Base-by-base conservation (phyloP, 2,797 vertebrate species). In the Hephaestus fuliginosus region DNA sequence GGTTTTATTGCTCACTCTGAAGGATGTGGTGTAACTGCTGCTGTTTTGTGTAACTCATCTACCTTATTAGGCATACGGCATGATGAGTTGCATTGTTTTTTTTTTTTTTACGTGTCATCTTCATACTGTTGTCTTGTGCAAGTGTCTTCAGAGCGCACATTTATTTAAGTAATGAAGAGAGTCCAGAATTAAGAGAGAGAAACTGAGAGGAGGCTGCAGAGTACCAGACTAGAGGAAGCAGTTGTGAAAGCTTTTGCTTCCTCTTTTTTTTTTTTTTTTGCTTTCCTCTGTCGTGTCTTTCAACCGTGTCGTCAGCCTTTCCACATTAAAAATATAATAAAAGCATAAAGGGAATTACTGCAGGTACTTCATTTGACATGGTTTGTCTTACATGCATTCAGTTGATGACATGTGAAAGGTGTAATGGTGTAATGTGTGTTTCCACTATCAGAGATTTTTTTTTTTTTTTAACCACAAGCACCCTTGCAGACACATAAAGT, bases 1-100 rank as follows among this genome's bases (percentile, higher is more conserved):
- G 86, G 77, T 74, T 87, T 76, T 70, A 65, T 48, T 73, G 71
- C 69, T 87, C 61, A 39, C 28, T 79, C 56, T 73, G 15, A 64
- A 92, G 93, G 94, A 95, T 93, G 94, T 94, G 95, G 94, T 91
- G 33, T 89, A 95, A 95, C 95, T 87, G 93, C 76, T 75, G 93
- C 76, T 75, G 43, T 83, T 74, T 30, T 15, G 53, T 14, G 49
- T 14, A 53, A 13, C 66, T 69, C 33, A 25, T 68, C 39, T 61
- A 15, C 48, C 63, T 66, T 76, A 52, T 76, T 15, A 11, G 58
- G 39, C n/a, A 39, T 41, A 28, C 12, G 33, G 63, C 22, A 17
- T 57, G 12, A n/a, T 10, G 28, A 36, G 30, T 2, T 7, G 36
- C 44, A 7, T 53, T 7, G 10, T 33, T 33, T 33, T 33, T 33